Percentiles rank a stretch among this genome's conserved stretches.
Evolutionary conservation across 2,888 invertebrate species (phyloP).

Genomic region (Timema podura): DNA sequence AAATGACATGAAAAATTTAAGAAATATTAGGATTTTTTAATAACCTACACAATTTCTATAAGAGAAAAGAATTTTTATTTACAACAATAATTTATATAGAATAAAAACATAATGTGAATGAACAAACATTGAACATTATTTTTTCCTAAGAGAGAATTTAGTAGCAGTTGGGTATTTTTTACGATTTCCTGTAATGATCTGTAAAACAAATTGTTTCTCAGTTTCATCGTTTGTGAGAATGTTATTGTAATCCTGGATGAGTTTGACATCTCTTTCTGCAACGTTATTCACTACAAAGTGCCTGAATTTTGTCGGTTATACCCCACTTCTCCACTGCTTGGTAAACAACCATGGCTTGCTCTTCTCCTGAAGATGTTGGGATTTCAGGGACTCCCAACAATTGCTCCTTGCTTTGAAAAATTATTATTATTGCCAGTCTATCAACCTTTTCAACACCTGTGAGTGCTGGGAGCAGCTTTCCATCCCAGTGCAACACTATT

Average conservation of each 20-base stretch:
- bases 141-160: too few species aligned
- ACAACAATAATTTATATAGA: neutral
- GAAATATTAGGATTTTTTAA: neutral
- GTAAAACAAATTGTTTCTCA: conserved; percentile 17
- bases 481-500: neutral
- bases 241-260: conserved; percentile 8
- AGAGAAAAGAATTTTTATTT: conserved; percentile 7
- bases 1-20: conserved; percentile 11
- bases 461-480: neutral
- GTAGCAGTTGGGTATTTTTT: too few species aligned
- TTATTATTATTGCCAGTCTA: conserved; percentile 15
- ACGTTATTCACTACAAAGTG: conserved; percentile 2
- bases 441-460: conserved; percentile 1
- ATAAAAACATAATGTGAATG: conserved; percentile 11
- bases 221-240: conserved; percentile 13
- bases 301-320: conserved; percentile 1
- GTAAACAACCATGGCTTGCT: conserved; percentile 17
- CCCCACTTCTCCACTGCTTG: conserved; percentile 18
- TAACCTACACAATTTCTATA: neutral
- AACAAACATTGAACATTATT: conserved; percentile 1
- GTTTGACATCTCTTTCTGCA: conserved; percentile 6
- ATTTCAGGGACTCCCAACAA: conserved; percentile 16
- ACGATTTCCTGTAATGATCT: neutral
- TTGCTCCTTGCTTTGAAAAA: conserved; percentile 16
- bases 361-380: conserved; percentile 12